Evolutionary conservation across 2,888 invertebrate species (phyloP).

Genomic region (Lasiommata megera): DNA sequence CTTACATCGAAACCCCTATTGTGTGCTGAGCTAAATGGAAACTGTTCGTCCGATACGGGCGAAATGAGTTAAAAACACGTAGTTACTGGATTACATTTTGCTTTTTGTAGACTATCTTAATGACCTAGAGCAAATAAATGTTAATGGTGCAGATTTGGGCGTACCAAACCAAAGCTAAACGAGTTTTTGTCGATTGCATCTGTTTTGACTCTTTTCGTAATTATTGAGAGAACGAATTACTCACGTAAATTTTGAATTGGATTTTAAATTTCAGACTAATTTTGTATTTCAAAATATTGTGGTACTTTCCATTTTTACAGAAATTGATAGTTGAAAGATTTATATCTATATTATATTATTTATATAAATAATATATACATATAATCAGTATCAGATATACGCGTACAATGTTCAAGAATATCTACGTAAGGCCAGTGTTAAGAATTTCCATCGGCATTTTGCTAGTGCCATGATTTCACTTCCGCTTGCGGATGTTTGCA

Average conservation of each 20-base stretch:
- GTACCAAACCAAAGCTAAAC: background rate
- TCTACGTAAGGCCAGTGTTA: no score
- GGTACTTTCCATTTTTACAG: no score
- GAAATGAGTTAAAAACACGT: conserved; percentile 33
- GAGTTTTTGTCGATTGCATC: background rate
- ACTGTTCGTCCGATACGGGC: conserved; percentile 30
- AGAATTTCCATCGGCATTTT: no score
- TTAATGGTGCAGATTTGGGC: background rate
- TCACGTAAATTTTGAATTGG: no score
- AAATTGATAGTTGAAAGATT: no score
- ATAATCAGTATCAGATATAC: no score
- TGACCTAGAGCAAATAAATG: conserved; percentile 1
- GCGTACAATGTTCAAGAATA: no score
- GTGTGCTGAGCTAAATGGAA: conserved; percentile 33
- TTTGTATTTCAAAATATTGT: no score
- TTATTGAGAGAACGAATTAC: no score
- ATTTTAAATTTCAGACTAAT: no score
- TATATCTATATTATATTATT: no score
- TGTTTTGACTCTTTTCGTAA: background rate
- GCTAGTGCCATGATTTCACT: background rate
- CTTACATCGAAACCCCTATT: conserved; percentile 32
- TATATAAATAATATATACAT: no score
- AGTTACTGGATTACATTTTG: conserved; percentile 3
- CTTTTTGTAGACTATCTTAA: conserved; percentile 8
- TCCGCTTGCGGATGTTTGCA: background rate